phyloP scores from a whole-genome alignment of 2,888 invertebrate genomes.

The Orthosia gracilis region DNA sequence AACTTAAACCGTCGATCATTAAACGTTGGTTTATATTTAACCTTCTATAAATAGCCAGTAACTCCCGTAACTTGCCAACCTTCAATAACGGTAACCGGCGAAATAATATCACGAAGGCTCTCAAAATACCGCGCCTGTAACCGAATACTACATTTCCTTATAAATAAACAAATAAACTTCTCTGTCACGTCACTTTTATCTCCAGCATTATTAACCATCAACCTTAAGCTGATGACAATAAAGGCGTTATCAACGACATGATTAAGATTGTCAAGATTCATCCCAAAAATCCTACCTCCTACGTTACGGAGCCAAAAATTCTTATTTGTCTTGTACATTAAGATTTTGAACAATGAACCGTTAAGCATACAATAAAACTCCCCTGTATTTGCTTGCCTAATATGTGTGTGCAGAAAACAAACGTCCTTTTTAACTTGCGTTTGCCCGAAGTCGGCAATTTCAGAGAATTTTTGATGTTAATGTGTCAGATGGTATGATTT shows the following conservation, averaged over 20 bases:
- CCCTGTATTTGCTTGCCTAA: constrained; percentile 60
- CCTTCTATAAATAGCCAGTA: constrained; percentile 59
- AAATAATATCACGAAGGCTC: constrained; percentile 79
- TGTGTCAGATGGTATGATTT: constrained; percentile 8
- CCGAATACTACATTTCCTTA: constrained; percentile 83
- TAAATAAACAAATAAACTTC: constrained; percentile 77
- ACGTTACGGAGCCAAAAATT: constrained; percentile 82
- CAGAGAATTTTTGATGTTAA: constrained; percentile 33
- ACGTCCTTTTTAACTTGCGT: constrained; percentile 23
- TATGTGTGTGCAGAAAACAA: constrained; percentile 48
- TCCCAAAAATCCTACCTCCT: constrained; percentile 78
- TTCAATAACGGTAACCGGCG: constrained; percentile 78
- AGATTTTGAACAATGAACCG: constrained; percentile 84
- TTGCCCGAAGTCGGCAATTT: constrained; percentile 33
- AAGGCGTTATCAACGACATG: constrained; percentile 45
- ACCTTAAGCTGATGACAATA: constrained; percentile 50
- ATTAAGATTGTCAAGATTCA: constrained; percentile 61
- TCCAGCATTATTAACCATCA: constrained; percentile 41
- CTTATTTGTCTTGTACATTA: constrained; percentile 84
- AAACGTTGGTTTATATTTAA: constrained; percentile 19
- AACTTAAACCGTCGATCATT: too few relatives aligned
- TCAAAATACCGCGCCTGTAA: constrained; percentile 80
- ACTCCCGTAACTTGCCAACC: constrained; percentile 65
- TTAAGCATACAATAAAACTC: constrained; percentile 80
- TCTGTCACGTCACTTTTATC: constrained; percentile 54